Evolutionary conservation across 2,888 invertebrate genomes (phyloP), one percentile per base, ranked within the genome.

Genomic region (Calephelis perditalis): DNA sequence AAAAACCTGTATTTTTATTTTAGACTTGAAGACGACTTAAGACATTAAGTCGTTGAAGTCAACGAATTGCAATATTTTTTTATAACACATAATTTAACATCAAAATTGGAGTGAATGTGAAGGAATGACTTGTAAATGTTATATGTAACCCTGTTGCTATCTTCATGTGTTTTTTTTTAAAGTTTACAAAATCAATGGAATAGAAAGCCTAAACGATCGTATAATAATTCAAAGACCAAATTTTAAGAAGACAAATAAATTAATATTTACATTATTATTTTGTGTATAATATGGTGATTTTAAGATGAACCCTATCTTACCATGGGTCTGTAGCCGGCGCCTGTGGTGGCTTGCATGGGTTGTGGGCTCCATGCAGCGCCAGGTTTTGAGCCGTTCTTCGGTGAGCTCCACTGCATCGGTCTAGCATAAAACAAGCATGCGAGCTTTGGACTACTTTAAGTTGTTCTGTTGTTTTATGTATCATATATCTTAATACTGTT

Each of bases 331-430:
- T 96, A 96, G 72, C 95, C 95, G 65, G 95, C 96, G 73, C 96
- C 96, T 62, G 96, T 96, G 67, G 96, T 96, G 64, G 96, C 96
- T 73, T 96, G 96, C 94, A 96, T 96, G 47, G 96, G 96, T 84
- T 97, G 96, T 66, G 96, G 96, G 71, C 94, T 95, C 97, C 96
- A 97, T 69, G 94, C 94, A 74, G 85, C 91, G 70, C 95, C 95
- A 47, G 95, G 92, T 91, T 96, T 96, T 68, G 95, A 94, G 64
- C 94, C 93, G 84, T 95, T 96, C 91, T 96, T 96, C 67, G 96
- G 96, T 65, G 96, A 96, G 84, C 95, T 96, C 96, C 96, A 97
- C 91, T 96, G 96, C 91, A 96, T 95, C 77, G 96, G 95, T 91
- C 96, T 96, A 82, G 73, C 75, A 70, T 74, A 67, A 66, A 64